Evolutionary conservation across 2,113 vertebrate species (phyloP).

Genomic region (Melanostigma gelatinosum): DNA sequence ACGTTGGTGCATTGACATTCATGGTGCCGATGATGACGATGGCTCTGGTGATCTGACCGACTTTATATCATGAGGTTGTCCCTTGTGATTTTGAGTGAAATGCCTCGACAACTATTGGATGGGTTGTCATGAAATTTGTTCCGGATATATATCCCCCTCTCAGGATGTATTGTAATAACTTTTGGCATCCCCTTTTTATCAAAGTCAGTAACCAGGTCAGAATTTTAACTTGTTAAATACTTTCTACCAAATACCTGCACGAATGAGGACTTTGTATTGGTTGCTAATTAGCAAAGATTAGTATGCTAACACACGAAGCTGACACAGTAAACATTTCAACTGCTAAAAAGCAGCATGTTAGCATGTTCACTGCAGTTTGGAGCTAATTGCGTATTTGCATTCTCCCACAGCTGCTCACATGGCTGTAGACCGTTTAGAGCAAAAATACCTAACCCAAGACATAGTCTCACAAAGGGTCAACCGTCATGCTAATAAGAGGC

Average conservation of each 20-base stretch:
- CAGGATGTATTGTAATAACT: neutral
- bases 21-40: neutral
- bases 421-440: neutral
- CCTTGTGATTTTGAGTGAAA: neutral
- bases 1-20: neutral
- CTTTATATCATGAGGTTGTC: neutral
- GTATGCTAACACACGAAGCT: neutral
- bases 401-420: neutral
- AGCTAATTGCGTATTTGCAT: neutral
- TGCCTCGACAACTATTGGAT: neutral
- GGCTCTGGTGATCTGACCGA: neutral
- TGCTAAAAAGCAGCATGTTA: neutral
- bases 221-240: neutral
- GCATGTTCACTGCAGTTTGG: neutral
- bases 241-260: neutral
- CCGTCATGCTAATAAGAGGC: slow-evolving; percentile 41
- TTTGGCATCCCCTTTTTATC: neutral
- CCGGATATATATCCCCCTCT: neutral
- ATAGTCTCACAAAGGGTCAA: slow-evolving; percentile 26
- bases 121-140: neutral
- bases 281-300: slow-evolving; percentile 5
- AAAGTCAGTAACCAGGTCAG: neutral
- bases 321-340: neutral
- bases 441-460: neutral
- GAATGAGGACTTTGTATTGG: neutral